Evolutionary conservation across 2,888 invertebrate species (phyloP), one percentile per base, ranked within the genome.

Genomic region (Myopa testacea): DNA sequence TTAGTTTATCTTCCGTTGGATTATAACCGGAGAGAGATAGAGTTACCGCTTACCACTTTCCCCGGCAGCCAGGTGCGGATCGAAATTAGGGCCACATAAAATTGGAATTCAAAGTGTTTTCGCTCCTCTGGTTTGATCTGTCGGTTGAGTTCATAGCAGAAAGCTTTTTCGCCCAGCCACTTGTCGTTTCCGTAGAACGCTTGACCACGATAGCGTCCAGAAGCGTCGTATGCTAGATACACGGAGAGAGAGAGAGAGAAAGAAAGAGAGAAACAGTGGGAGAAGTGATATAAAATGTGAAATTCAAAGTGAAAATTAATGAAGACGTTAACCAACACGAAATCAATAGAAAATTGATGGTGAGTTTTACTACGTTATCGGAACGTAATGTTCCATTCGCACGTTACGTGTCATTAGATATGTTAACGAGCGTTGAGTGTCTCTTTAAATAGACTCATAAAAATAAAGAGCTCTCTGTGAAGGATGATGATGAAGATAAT

Each of bases 121-220:
- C 87, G 84, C 45, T 86, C 83, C 60, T 82, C 84, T 0, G 81
- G 83, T 0, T 81, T 78, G 67, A 82, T 63, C 72, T 86, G 86
- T 0, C 84, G 82, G 78, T 89, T 88, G 3, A 90, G 90, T 85
- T 95, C 95, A 38, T 89, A 86, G 86, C 95, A 95, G 62, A 94
- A 92, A 70, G 91, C 90, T 81, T 92, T 91, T 70, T 95, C 94
- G 4, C 95, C 95, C 84, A 95, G 89, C 95, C 95, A 95, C 89
- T 93, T 95, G 87, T 95, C 94, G 87, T 94, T 95, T 26, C 95
- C 95, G 84, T 94, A 95, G 83, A 95, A 91, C 83, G 94, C 92
- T 86, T 94, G 94, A 12, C 94, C 92, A 16, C 93, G 92, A 90
- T 95, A 95, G 82, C 93, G 93, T 63, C 95, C 95, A 8, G 95